A percentile compares a stretch with the other conserved stretches of the same genome.
Conservation (phyloP, 1,140 invertebrate genomes). For the Plectrocnemia conspersa region DNA sequence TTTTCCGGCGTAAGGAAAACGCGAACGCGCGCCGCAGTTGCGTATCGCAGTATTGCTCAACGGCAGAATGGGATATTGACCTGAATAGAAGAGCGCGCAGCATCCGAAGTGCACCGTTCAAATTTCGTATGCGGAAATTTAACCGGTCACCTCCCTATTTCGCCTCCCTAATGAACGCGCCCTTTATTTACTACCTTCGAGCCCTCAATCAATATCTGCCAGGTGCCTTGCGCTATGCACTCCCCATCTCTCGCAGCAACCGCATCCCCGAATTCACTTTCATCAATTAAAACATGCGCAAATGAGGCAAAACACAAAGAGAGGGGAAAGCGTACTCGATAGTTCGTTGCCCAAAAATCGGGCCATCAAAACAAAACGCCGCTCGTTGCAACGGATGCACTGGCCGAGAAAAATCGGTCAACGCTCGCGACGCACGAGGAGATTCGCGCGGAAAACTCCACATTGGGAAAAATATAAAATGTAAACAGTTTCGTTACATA, state of each 20-base stretch:
- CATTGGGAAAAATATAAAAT: not conserved
- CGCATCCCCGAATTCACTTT: too few relatives aligned
- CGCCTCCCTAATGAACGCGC: too few relatives aligned
- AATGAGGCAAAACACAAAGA: too few relatives aligned
- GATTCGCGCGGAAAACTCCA: not conserved
- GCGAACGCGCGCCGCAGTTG: not conserved
- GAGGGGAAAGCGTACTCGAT: too few relatives aligned
- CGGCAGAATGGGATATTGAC: conserved; percentile 7
- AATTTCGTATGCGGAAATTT: conserved; percentile 18
- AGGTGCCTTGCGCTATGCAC: conserved; percentile 13
- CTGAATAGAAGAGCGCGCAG: conserved; percentile 11
- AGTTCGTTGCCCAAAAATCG: too few relatives aligned
- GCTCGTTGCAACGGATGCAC: conserved; percentile 30
- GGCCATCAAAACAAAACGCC: conserved; percentile 21
- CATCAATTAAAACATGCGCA: too few relatives aligned
- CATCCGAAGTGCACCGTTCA: conserved; percentile 11
- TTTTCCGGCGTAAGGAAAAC: too few relatives aligned
- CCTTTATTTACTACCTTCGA: conserved; percentile 15
- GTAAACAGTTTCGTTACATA: conserved; percentile 15
- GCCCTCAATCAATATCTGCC: conserved; percentile 28
- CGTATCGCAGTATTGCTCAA: not conserved
- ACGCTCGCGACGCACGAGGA: not conserved
- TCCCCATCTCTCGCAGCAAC: not conserved
- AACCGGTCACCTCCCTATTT: conserved; percentile 6
- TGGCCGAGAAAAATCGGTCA: conserved; percentile 14